These are phyloP conservation scores for Sarcophaga caerulescens DNA, from an alignment of 2,888 invertebrate species.

Conservation along the genomic window DNA sequence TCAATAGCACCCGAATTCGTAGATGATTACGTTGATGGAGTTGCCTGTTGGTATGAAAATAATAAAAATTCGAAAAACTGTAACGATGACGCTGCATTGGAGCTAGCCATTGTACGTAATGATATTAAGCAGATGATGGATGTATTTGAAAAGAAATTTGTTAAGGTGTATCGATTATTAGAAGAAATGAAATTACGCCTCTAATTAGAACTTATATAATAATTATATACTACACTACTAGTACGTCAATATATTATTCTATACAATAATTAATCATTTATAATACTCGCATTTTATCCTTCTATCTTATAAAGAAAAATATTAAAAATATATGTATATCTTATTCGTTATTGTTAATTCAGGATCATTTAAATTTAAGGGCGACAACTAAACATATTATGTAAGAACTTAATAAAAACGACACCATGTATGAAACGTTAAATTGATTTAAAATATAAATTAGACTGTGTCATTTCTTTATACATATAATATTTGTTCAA, in stretches of 20 bases:
- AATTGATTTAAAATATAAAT: conserved; percentile 23
- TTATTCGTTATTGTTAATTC: conserved; percentile 24
- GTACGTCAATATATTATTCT: conserved; percentile 22
- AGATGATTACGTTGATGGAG: conserved; percentile 79
- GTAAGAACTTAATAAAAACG: conserved; percentile 39
- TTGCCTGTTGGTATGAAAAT: conserved; percentile 80
- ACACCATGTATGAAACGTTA: conserved; percentile 48
- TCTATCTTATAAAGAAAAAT: conserved; percentile 2
- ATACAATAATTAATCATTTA: conserved; percentile 31
- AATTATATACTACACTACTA: background rate
- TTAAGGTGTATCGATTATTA: conserved; percentile 77
- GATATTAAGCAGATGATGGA: conserved; percentile 78
- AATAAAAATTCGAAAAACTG: conserved; percentile 75
- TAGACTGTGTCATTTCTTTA: background rate
- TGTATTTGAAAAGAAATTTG: conserved; percentile 77
- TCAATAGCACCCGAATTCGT: conserved; percentile 77
- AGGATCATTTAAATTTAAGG: conserved; percentile 46
- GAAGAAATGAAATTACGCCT: conserved; percentile 78
- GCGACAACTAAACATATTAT: conserved; percentile 42
- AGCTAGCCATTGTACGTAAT: conserved; percentile 78
- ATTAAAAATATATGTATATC: background rate
- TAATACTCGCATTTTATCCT: conserved; percentile 45
- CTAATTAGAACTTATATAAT: conserved; percentile 51
- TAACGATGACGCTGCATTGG: conserved; percentile 75
- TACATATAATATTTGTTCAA: background rate